Base-by-base conservation (phyloP, 2,888 invertebrate genomes). In the Matsumyia berberina region DNA sequence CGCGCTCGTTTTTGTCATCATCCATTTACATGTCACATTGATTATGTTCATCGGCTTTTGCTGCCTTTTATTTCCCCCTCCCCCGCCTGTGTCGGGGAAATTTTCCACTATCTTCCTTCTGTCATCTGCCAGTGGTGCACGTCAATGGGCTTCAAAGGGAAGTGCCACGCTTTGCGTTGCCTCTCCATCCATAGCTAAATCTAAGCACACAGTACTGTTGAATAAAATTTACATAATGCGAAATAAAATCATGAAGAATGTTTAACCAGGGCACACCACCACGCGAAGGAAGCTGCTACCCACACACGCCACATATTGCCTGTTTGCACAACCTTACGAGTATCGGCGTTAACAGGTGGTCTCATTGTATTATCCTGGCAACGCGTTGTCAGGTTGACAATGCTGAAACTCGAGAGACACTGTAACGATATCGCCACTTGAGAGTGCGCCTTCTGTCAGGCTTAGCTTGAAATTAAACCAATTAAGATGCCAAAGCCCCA, bases 151-250 rank as follows among this genome's bases (percentile, higher is more conserved):
- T 74, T 55, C 51, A 35, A 74, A 55, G 62, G 55, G 60, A 24
- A 24, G 44, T 35, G 24, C 24, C 24, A 39, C 37, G 24, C 64
- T n/a, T 29, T 17, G 53, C 29, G 49, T 8, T 15, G 19, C 31
- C 42, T 49, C 9, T 33, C 53, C 5, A 2, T 17, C 7, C 9
- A 12, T 5, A 29, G 7, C 7, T n/a, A 49, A 66, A 35, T 74
- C 53, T 62, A 53, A 73, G 74, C 67, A 69, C 57, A 67, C 55
- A 29, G 31, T 24, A n/a, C 9, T 12, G 64, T 70, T 70, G 81
- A 77, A 82, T 82, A 72, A 64, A 77, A 82, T 82, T 82, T 77
- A 58, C 77, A 82, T 82, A 82, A 82, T 82, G 64, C 44, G 77
- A 82, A 82, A 82, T 60, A 77, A 82, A 82, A 66, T 82, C 70